Base-by-base conservation (phyloP, 2,113 vertebrate species). In the Phocoena phocoena region DNA sequence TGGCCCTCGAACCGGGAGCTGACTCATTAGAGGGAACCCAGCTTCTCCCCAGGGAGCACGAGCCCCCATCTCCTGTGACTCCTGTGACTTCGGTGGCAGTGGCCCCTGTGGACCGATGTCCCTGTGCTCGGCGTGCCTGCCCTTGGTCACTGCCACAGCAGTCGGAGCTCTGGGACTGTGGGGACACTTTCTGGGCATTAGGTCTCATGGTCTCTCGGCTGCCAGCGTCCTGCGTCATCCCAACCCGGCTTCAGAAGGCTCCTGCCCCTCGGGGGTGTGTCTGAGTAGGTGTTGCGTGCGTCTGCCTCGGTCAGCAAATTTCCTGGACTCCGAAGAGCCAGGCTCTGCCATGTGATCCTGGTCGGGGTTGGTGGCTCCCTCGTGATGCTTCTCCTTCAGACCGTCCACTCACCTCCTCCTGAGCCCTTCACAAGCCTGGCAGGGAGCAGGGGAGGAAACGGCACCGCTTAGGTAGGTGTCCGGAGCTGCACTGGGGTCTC, bases 281-380 rank as follows among this genome's bases (percentile, higher is more conserved):
- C 63, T 36, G 44, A 73, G 55, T 3, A 23, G 68, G 36, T 26
- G 20, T 58, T 38, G 12, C 2, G 4, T 8, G 23, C 0, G 0
- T 58, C 44, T 11, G 38, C 36, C 36, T 53, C 8, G 14, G 38
- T 36, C 44, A 31, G 38, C 8, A 10, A 33, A 62, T n/a, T 41
- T 58, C 76, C 41, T 12, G 50, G 82, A 41, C 41, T 21, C 33
- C 89, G 25, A 21, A 67, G 58, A 28, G 60, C 28, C 60, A 58
- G 6, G 33, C 36, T 47, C 10, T 65, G 63, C 65, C 3, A 0
- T 6, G 85, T 25, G 41, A 10, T 5, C 17, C 58, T 41, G 14
- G 20, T 20, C 17, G 4, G 33, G 36, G 58, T 1, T 13, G 28
- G 41, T 47, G 73, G 55, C 71, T 26, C 31, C 38, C 15, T 3